Percentiles rank a stretch among this genome's conserved stretches.
Evolutionary conservation across 2,797 vertebrate species (phyloP).

Genomic region (Odontamblyopus lacepedii): DNA sequence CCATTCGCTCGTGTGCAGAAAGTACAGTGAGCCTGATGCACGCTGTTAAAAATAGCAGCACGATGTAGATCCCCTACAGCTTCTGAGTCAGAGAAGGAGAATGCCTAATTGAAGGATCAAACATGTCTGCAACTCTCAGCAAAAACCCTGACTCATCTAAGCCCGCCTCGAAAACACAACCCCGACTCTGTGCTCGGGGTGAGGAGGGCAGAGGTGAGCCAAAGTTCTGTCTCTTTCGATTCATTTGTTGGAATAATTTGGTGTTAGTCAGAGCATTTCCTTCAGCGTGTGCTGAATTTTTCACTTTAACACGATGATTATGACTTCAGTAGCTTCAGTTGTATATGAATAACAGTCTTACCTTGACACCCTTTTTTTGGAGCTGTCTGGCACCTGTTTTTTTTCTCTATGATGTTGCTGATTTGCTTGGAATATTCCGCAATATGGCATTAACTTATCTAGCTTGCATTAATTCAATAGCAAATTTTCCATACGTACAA

Average conservation of each 20-base stretch:
- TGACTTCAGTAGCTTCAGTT: too few relatives aligned
- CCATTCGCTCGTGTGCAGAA: neutral
- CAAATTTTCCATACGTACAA: too few relatives aligned
- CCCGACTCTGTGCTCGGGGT: neutral
- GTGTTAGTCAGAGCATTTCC: neutral
- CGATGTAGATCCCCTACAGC: slow-evolving; percentile 7
- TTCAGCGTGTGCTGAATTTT: neutral
- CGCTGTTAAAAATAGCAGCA: slow-evolving; percentile 1
- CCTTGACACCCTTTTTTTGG: too few relatives aligned
- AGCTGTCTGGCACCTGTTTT: too few relatives aligned
- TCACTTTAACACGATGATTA: neutral
- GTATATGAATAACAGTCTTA: too few relatives aligned
- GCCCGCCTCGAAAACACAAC: neutral
- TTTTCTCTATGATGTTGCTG: too few relatives aligned
- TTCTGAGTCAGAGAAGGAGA: slow-evolving; percentile 11
- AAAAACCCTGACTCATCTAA: neutral
- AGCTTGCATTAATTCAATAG: too few relatives aligned
- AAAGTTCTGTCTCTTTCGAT: neutral
- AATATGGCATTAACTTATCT: too few relatives aligned
- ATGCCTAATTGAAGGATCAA: slow-evolving; percentile 8
- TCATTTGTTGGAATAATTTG: neutral
- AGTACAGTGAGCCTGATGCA: neutral
- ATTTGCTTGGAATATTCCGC: too few relatives aligned
- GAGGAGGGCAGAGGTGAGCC: neutral
- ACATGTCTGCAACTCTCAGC: neutral